Percentiles rank a stretch among this genome's conserved stretches.
Conservation (phyloP, 2,797 vertebrate species). For the Chaetophractus vellerosus region DNA sequence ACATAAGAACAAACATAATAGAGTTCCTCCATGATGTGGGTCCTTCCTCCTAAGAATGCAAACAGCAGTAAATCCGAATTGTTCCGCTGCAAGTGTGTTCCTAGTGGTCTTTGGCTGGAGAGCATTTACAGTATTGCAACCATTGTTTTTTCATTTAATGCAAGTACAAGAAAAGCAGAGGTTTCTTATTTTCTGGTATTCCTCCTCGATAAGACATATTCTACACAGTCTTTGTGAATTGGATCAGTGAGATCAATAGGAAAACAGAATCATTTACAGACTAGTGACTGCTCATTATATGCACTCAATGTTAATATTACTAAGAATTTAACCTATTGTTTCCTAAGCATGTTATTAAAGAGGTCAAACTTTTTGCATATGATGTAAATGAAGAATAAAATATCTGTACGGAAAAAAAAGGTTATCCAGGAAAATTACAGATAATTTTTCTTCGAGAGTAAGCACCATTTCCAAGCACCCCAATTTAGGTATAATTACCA, state of each 20-base stretch:
- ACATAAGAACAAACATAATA: not conserved
- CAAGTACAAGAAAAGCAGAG: not conserved
- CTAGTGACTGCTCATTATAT: not conserved
- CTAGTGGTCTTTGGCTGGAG: not conserved
- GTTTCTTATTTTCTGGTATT: not conserved
- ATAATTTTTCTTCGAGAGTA: slow-evolving; percentile 59
- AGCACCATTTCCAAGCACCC: slow-evolving; percentile 51
- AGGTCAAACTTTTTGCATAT: not conserved
- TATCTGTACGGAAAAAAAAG: not conserved
- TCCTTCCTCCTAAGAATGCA: too few species aligned
- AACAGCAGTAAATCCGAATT: not conserved
- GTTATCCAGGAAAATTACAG: slow-evolving; percentile 55
- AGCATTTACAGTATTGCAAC: not conserved
- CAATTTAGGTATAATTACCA: slow-evolving; percentile 72
- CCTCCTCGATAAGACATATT: not conserved
- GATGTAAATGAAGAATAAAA: slow-evolving; percentile 65
- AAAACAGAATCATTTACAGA: not conserved
- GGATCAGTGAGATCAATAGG: not conserved
- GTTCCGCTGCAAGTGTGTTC: not conserved
- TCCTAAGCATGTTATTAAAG: not conserved
- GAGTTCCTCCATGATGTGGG: too few species aligned
- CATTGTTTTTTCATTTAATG: not conserved
- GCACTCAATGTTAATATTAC: not conserved
- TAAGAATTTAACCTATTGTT: not conserved
- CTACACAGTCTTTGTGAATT: not conserved